A percentile compares a stretch with the other conserved stretches of the same genome.
These are phyloP conservation scores for Zosterops pallidus DNA, from an alignment of 2,113 vertebrate species.

Conservation along the genomic window DNA sequence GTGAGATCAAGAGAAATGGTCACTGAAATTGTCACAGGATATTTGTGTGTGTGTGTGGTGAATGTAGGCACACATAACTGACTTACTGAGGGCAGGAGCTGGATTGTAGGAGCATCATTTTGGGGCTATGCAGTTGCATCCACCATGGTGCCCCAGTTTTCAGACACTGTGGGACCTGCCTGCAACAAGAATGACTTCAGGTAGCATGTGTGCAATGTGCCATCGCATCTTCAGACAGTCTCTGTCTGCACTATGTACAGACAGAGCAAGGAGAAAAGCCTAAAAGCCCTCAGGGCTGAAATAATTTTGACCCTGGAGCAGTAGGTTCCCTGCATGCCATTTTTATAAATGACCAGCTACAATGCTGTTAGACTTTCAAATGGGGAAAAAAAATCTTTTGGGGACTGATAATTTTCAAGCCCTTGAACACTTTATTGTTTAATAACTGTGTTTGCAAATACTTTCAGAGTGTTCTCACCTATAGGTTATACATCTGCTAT, in stretches of 20 bases:
- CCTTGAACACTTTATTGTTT: neutral
- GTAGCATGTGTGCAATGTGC: neutral
- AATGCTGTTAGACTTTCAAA: neutral
- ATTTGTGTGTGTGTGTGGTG: no score
- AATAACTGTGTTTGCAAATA: neutral
- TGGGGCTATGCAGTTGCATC: accelerated
- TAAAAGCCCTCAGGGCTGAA: neutral
- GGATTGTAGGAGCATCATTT: neutral
- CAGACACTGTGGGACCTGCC: no score
- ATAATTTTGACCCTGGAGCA: neutral
- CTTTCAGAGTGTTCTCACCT: neutral
- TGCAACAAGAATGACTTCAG: accelerated
- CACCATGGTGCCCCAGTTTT: accelerated
- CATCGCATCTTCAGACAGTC: neutral
- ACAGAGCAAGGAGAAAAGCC: neutral
- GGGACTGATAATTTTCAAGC: neutral
- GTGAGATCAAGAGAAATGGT: neutral
- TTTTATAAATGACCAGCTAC: neutral
- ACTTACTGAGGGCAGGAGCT: neutral
- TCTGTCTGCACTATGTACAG: accelerated
- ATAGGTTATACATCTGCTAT: neutral
- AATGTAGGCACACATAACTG: accelerated
- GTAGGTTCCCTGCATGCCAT: neutral
- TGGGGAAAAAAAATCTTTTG: neutral
- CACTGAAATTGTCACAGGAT: neutral